Evolutionary conservation across 2,113 vertebrate species (phyloP).

Genomic region (Vireo altiloquus): DNA sequence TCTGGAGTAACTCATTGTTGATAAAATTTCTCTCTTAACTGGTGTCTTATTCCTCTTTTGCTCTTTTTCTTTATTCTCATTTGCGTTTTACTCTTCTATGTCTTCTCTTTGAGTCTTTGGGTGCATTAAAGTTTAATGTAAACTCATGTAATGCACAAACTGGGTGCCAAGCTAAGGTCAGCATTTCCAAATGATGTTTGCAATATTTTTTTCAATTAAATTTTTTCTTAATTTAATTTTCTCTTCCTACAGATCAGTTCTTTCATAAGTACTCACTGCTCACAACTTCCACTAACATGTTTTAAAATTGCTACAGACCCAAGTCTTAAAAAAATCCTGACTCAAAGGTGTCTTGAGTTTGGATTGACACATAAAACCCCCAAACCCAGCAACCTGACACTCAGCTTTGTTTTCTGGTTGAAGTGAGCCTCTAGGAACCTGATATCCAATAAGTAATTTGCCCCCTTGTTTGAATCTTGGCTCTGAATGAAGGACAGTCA

Average conservation of each 20-base stretch:
- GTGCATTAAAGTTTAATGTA: not conserved
- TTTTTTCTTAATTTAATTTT: not conserved
- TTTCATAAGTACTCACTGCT: not conserved
- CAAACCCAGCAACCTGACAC: not conserved
- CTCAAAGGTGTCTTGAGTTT: not conserved
- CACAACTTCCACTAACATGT: not conserved
- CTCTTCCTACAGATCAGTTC: not conserved
- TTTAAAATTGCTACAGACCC: not conserved
- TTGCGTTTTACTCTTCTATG: not conserved
- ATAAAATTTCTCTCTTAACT: not conserved
- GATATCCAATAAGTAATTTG: not conserved
- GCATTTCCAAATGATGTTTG: not conserved
- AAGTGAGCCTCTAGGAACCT: not conserved
- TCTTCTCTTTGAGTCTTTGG: not conserved
- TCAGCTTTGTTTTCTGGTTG: not conserved
- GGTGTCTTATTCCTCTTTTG: not conserved
- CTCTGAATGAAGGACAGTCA: not conserved
- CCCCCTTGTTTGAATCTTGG: not conserved
- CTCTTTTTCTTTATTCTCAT: not conserved
- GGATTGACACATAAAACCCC: not conserved
- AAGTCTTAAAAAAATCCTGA: not conserved
- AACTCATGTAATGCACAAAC: not conserved
- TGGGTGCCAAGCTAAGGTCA: not conserved
- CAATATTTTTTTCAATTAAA: not conserved
- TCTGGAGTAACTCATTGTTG: not conserved